Base-by-base conservation (phyloP, 2,797 vertebrate genomes). In the Hydrolagus colliei region DNA sequence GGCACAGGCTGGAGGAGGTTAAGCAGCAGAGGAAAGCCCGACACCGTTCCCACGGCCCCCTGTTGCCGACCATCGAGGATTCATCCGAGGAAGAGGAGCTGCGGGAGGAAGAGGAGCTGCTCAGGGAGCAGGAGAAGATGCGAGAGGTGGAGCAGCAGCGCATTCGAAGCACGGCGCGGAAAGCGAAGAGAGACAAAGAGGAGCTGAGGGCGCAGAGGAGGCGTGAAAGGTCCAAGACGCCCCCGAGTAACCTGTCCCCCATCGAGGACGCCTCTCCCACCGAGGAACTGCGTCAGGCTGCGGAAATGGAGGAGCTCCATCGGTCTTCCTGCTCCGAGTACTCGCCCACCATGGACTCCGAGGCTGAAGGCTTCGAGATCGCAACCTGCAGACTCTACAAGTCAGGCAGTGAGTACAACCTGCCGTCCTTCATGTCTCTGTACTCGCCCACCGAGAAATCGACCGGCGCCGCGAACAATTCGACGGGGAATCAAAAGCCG, bases 281-380 rank as follows among this genome's bases (percentile, higher is more conserved):
- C 0, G 98, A 99, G 88, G 98, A 99, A 86, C 93, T 99, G 88
- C 94, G 98, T 87, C 98, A 99, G 89, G 98, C 98, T 0, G 98
- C 98, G 0, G 98, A 99, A 92, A 99, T 99, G 98, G 98, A 99
- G 89, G 98, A 99, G 89, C 95, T 99, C 62, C 98, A 99, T 87
- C 94, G 97, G 89, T 99, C 98, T 12, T 99, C 98, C 73, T 99
- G 98, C 91, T 99, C 98, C 0, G 98, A 99, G 89, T 99, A 99
- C 89, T 98, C 98, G 0, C 98, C 98, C 35, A 98, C 97, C 9
- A 94, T 99, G 59, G 98, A 99, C 90, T 99, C 98, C 0, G 98
- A 99, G 89, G 97, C 96, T 0, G 98, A 99, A 89, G 96, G 96
- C 76, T 96, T 96, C 86, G 98, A 99, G 0, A 94, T 96, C 0